Percentiles rank a stretch among this genome's conserved stretches.
These are phyloP conservation scores for Hippocampus kuda DNA, from an alignment of 2,797 vertebrate species.

Conservation along the genomic window DNA sequence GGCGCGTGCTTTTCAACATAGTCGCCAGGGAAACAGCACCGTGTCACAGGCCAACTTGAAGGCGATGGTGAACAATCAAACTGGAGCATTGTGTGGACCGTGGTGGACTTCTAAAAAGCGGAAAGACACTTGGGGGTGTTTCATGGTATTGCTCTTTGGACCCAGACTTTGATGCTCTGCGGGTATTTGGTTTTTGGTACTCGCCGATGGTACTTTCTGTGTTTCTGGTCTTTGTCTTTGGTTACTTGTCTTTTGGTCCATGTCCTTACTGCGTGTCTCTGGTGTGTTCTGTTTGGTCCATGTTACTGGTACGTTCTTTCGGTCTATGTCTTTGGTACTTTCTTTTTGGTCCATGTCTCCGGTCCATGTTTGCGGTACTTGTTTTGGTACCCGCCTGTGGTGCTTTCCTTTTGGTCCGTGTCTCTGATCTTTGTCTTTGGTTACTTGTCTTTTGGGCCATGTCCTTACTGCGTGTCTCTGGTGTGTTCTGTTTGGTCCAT, in stretches of 20 bases:
- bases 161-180: too few species aligned
- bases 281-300: neutral
- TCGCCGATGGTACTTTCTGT: too few species aligned
- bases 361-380: neutral
- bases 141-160: too few species aligned
- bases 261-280: neutral
- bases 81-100: neutral
- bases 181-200: too few species aligned
- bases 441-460: too few species aligned
- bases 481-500: too few species aligned
- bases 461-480: too few species aligned
- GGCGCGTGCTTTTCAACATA: neutral
- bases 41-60: neutral
- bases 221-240: neutral
- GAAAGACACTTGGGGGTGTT: neutral
- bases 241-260: too few species aligned
- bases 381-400: too few species aligned
- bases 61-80: neutral
- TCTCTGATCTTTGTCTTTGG: neutral
- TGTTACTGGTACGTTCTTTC: neutral
- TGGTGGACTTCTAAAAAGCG: neutral
- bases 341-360: neutral
- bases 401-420: too few species aligned
- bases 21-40: neutral
- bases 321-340: too few species aligned